A percentile compares a stretch with the other conserved stretches of the same genome.
These are phyloP conservation scores for Cochlearius cochlearius DNA, from an alignment of 2,113 vertebrate species.

Conservation along the genomic window DNA sequence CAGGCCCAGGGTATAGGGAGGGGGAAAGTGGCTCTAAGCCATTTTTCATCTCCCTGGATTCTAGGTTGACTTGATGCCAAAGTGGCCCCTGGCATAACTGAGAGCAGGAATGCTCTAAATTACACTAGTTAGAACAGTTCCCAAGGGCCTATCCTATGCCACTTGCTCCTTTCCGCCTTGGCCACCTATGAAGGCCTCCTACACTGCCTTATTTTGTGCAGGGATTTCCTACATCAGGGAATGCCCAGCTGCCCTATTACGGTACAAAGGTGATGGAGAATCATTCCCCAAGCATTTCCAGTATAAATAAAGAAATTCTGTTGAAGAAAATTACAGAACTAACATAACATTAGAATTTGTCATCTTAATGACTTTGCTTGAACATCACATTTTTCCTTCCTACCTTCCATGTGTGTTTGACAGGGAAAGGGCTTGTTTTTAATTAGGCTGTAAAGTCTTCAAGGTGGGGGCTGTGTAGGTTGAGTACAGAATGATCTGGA, in stretches of 20 bases:
- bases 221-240: conserved; percentile 55
- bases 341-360: conserved; percentile 42
- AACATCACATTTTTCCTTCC: conserved; percentile 42
- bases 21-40: conserved; percentile 54
- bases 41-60: conserved; percentile 64
- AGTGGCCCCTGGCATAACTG: conserved; percentile 64
- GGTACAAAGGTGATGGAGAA: conserved; percentile 49
- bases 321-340: conserved; percentile 49
- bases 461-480: not conserved
- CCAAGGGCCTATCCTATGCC: conserved; percentile 64
- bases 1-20: conserved; percentile 1
- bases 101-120: conserved; percentile 64
- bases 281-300: conserved; percentile 50
- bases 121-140: conserved; percentile 63
- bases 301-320: conserved; percentile 49
- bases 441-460: not conserved
- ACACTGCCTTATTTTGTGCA: conserved; percentile 48
- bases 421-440: not conserved
- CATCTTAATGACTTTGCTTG: conserved; percentile 44
- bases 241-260: conserved; percentile 53
- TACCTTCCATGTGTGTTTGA: not conserved
- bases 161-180: conserved; percentile 56
- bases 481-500: not conserved
- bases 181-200: conserved; percentile 65
- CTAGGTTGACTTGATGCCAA: conserved; percentile 64